Percentiles rank a stretch among this genome's conserved stretches.
phyloP scores from a whole-genome alignment of 2,888 invertebrate genomes.

The Timema cristinae region DNA sequence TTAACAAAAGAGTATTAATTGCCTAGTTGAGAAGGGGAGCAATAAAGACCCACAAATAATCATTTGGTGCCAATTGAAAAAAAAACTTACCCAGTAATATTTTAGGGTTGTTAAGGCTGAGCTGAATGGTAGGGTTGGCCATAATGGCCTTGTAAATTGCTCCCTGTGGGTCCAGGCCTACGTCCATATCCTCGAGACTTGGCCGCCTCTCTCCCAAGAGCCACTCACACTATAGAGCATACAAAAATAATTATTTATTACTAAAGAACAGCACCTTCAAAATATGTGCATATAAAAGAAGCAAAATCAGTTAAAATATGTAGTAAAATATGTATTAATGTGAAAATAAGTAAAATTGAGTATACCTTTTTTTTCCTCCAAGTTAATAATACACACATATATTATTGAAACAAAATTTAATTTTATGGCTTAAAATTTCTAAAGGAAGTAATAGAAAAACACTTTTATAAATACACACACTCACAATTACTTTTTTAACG shows the following conservation, averaged over 20 bases:
- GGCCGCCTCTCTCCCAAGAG: slow-evolving; percentile 56
- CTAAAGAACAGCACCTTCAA: too few species aligned
- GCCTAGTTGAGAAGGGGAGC: background rate
- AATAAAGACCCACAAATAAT: background rate
- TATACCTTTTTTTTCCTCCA: too few species aligned
- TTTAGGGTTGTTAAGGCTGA: slow-evolving; percentile 61
- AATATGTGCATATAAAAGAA: too few species aligned
- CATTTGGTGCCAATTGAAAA: background rate
- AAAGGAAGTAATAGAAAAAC: too few species aligned
- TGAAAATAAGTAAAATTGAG: too few species aligned
- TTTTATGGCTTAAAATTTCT: too few species aligned
- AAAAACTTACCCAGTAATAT: slow-evolving; percentile 54
- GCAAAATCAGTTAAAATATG: too few species aligned
- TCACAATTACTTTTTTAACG: too few species aligned
- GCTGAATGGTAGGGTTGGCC: slow-evolving; percentile 59
- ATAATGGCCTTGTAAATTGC: slow-evolving; percentile 61
- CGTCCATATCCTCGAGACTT: slow-evolving; percentile 53
- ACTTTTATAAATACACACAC: too few species aligned
- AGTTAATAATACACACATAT: too few species aligned
- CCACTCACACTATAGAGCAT: slow-evolving; percentile 53
- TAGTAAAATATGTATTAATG: too few species aligned
- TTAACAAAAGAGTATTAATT: background rate
- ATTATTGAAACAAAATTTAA: too few species aligned
- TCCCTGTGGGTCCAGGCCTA: slow-evolving; percentile 57
- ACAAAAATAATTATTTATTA: slow-evolving; percentile 11